Conservation (phyloP, 2,797 vertebrate species). For the Alosa sapidissima region DNA sequence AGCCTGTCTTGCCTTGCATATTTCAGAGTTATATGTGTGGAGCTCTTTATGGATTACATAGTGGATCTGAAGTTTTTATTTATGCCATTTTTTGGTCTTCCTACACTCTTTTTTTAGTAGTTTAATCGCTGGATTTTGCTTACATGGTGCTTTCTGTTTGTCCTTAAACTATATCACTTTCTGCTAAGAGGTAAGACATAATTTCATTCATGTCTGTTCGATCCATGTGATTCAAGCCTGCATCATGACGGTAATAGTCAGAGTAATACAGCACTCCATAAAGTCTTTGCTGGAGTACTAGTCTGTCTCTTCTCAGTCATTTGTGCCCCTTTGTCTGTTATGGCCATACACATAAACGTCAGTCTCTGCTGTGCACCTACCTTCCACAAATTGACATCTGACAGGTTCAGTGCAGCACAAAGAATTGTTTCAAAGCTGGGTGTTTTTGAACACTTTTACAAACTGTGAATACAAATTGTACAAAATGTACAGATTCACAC, state of each 20-base stretch:
- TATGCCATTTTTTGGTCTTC: too few relatives aligned
- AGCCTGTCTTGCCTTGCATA: too few relatives aligned
- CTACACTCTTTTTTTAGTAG: too few relatives aligned
- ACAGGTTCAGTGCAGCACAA: neutral
- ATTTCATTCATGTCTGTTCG: neutral
- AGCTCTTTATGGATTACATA: too few relatives aligned
- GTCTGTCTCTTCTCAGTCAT: neutral
- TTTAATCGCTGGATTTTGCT: too few relatives aligned
- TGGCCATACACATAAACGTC: neutral
- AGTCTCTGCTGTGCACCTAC: neutral
- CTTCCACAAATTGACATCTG: neutral
- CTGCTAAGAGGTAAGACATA: too few relatives aligned
- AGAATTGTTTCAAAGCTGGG: neutral
- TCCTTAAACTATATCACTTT: too few relatives aligned
- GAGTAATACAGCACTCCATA: slow-evolving; percentile 2
- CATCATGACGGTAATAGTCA: neutral
- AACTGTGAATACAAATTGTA: neutral
- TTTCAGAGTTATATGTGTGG: too few relatives aligned
- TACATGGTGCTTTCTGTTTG: too few relatives aligned
- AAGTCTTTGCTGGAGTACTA: neutral
- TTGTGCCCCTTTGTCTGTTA: too few relatives aligned
- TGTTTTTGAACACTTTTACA: neutral
- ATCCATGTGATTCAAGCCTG: neutral
- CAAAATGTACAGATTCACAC: neutral
- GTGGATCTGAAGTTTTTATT: too few relatives aligned